These are phyloP conservation scores for Periophthalmus modestus DNA, from an alignment of 2,113 vertebrate genomes.

Conservation along the genomic window DNA sequence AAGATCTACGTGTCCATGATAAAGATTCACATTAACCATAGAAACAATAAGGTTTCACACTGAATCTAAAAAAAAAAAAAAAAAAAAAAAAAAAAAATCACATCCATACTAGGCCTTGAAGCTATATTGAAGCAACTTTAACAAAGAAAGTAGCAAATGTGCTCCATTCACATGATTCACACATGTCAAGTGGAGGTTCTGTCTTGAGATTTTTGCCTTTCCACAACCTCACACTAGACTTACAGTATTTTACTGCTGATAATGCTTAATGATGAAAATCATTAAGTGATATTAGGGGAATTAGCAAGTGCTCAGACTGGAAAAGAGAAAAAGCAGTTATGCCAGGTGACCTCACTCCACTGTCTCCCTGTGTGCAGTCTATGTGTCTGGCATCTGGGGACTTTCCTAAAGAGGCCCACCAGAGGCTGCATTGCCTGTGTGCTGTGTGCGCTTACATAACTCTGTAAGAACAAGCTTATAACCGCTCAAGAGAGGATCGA, in stretches of 20 bases:
- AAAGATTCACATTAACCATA: no score
- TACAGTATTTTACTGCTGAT: neutral
- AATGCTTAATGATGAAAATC: neutral
- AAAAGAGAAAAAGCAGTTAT: conserved; percentile 48
- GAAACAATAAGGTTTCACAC: no score
- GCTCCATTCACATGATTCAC: neutral
- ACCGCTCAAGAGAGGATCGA: neutral
- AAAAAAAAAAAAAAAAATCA: no score
- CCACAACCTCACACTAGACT: neutral
- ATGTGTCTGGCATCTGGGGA: conserved; percentile 69
- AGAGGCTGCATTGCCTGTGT: conserved; percentile 49
- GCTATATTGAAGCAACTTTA: neutral
- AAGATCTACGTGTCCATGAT: no score
- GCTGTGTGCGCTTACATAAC: conserved; percentile 16
- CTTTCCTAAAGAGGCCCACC: conserved; percentile 70
- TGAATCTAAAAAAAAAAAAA: neutral
- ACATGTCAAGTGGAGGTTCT: neutral
- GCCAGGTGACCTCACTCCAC: conserved; percentile 68
- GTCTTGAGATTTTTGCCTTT: neutral
- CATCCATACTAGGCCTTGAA: no score
- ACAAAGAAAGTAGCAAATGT: neutral
- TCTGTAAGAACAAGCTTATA: conserved; percentile 3
- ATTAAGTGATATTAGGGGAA: conserved; percentile 22
- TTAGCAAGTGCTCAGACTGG: conserved; percentile 31
- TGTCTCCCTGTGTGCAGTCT: conserved; percentile 48